Base-by-base conservation (phyloP, 2,888 invertebrate species). In the Ectemnius continuus region DNA sequence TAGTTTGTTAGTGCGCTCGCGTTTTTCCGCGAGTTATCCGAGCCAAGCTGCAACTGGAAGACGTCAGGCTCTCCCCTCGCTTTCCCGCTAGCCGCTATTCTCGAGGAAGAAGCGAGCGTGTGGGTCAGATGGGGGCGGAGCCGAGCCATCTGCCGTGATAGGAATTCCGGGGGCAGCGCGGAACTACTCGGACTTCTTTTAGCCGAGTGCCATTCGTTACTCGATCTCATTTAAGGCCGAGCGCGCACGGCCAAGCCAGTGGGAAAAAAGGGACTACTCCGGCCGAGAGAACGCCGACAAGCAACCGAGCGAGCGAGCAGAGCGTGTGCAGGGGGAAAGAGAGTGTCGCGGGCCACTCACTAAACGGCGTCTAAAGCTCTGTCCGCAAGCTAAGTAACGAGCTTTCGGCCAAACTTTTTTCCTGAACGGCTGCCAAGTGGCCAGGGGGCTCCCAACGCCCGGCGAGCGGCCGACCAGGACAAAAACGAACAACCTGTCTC, bases 391-490 rank as follows among this genome's bases (percentile, higher is more conserved):
- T 85, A 86, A 87, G 85, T 87, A 87, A 87, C 87, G 86, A 87
- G 87, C 86, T 86, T 85, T 87, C 78, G 81, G 82, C 81, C 76
- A 82, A 84, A 86, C 80, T 85, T 87, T 86, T 85, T 82, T 79
- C 77, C 85, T 85, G 86, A 85, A 85, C 86, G 81, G 78, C 77
- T 87, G 87, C 87, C 87, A 87, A 87, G 87, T 85, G 86, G 85
- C 81, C 82, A 78, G 75, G 80, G 60, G 69, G 64, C 75, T 82
- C 80, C 75, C 77, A 70, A 70, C 76, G 69, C 63, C 66, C 20
- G 28, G 61, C 46, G 57, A 56, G 36, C 28, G 52, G 56, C 47
- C 45, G 72, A n/a, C 60, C 67, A 64, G 47, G 68, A 67, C 63
- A 61, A 67, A 16, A 58, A 74, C 48, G 74, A 72, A 61, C 59